Evolutionary conservation across 2,888 invertebrate species (phyloP).

Genomic region (Andrena marginata): DNA sequence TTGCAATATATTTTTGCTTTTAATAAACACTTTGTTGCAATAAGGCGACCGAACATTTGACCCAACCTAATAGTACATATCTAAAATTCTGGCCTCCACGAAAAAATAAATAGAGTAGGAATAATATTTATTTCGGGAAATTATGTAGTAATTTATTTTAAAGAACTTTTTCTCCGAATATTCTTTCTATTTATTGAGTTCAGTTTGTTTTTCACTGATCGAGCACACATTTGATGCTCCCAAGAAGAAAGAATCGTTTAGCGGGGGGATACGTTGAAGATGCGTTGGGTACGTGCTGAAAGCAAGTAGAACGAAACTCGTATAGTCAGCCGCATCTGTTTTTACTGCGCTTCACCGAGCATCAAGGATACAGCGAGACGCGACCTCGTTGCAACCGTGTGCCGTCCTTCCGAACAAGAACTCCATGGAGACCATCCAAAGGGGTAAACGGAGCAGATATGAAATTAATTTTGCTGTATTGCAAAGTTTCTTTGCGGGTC

Average conservation of each 20-base stretch:
- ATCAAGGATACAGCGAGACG: background rate
- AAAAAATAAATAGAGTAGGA: too few relatives aligned
- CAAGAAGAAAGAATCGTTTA: background rate
- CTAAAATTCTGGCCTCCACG: too few relatives aligned
- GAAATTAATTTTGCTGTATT: background rate
- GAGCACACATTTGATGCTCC: background rate
- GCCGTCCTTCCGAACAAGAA: background rate
- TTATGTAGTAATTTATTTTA: too few relatives aligned
- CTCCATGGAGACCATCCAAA: background rate
- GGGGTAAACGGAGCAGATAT: background rate
- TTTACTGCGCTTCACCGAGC: constrained; percentile 8
- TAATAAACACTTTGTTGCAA: too few relatives aligned
- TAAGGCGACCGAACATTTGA: too few relatives aligned
- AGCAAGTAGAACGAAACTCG: background rate
- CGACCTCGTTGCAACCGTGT: constrained; percentile 2
- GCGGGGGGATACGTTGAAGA: background rate
- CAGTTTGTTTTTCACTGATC: too few relatives aligned
- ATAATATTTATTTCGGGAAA: too few relatives aligned
- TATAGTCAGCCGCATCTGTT: constrained; percentile 1
- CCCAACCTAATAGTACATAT: too few relatives aligned
- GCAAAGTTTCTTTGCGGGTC: background rate
- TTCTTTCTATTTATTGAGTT: too few relatives aligned
- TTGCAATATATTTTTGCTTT: too few relatives aligned
- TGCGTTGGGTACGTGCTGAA: background rate
- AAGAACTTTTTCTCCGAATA: too few relatives aligned